Evolutionary conservation across 2,113 vertebrate species (phyloP), one percentile per base, ranked within the genome.

Genomic region (Neotoma lepida): DNA sequence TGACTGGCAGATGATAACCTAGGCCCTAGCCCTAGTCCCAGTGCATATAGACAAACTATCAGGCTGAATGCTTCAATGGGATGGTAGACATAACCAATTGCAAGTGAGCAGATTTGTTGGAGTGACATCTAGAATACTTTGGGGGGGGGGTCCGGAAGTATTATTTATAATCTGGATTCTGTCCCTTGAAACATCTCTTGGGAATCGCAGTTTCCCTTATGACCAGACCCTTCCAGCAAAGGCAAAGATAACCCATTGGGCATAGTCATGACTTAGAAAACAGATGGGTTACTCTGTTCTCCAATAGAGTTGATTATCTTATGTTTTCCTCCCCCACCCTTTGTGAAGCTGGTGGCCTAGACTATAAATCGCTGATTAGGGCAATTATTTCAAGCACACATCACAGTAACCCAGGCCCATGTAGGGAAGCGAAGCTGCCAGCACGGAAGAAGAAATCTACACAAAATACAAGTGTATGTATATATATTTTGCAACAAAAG

Each of bases 401-500:
- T 41, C 9, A 63, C 24, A 74, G 12, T 44, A 73, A 44, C 13
- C 12, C 30, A 56, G 74, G 24, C 68, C 84, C 35, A 33, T 1
- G 66, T 12, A 85, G 58, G 58, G 64, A 86, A 74, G 70, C 46
- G 2, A 61, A n/a, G 51, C 61, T 51, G 80, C 66, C 58, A 88
- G 58, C 82, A 61, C 0, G 0, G 63, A 88, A 95, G 56, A 95
- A 95, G 54, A 96, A 88, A 94, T 63, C 41, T 86, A 95, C 89
- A 96, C 94, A 85, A 95, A 96, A 97, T 88, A 96, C 96, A 95
- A 93, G 56, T 77, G 1, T 92, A 61, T 87, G 1, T 88, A 71
- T 90, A 10, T 95, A 84, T 95, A 87, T 96, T 98, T 98, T 99
- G 98, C 98, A 99, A 99, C 98, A 99, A 99, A 99, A 99, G 98